phyloP scores from a whole-genome alignment of 2,888 invertebrate genomes.

The Parnassius glacialis region DNA sequence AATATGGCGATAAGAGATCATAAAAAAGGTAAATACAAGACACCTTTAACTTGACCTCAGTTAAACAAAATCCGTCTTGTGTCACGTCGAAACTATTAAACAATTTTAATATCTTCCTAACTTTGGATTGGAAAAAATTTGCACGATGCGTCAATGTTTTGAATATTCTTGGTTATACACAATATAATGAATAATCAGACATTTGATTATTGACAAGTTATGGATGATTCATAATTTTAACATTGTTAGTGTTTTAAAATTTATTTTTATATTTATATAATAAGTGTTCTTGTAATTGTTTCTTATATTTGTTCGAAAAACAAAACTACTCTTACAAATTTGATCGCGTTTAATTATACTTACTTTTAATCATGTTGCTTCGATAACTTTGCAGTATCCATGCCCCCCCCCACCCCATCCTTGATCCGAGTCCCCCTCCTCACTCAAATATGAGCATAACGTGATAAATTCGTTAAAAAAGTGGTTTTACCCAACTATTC shows the following conservation, averaged over 20 bases:
- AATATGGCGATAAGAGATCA: constrained; percentile 4
- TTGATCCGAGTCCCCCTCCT: too few relatives aligned
- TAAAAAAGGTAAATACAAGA: constrained; percentile 21
- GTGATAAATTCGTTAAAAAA: too few relatives aligned
- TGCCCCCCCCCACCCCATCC: too few relatives aligned
- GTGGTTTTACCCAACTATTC: too few relatives aligned
- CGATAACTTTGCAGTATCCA: too few relatives aligned
- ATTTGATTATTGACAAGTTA: not conserved
- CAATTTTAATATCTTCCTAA: constrained; percentile 15
- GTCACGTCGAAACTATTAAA: constrained; percentile 29
- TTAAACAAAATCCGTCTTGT: constrained; percentile 28
- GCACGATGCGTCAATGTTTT: constrained; percentile 1
- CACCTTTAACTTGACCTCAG: constrained; percentile 29
- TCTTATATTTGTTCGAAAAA: too few relatives aligned
- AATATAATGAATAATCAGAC: not conserved
- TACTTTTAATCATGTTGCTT: too few relatives aligned
- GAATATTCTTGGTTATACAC: not conserved
- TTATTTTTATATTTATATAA: too few relatives aligned
- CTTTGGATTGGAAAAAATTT: not conserved
- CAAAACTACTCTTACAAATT: too few relatives aligned
- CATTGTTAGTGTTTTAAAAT: not conserved
- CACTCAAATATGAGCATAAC: too few relatives aligned
- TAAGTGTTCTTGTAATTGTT: too few relatives aligned
- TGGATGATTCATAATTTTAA: constrained; percentile 3
- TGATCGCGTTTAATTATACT: too few relatives aligned